phyloP scores from a whole-genome alignment of 2,888 invertebrate species.

The Chalcosyrphus nemorum region DNA sequence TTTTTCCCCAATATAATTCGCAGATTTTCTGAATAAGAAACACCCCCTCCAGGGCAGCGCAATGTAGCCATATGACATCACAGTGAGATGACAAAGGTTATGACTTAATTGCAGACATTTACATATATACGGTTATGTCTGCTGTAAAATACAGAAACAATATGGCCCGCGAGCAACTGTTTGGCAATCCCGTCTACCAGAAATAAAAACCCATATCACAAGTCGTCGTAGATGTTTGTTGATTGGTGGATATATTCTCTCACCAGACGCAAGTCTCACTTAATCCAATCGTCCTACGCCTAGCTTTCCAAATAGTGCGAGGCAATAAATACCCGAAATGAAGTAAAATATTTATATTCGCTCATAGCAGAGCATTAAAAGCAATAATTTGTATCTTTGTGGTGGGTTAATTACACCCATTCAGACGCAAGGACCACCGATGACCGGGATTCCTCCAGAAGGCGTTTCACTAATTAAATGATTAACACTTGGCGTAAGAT shows the following conservation, averaged over 20 bases:
- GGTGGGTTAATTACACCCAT: not conserved
- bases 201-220: not conserved
- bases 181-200: not conserved
- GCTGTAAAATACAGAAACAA: no score
- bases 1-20: no score
- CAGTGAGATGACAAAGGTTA: no score
- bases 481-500: not conserved
- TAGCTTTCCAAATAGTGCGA: not conserved
- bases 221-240: not conserved
- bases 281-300: not conserved
- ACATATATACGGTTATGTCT: no score
- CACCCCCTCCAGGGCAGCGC: no score
- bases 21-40: no score
- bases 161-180: not conserved
- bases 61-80: no score
- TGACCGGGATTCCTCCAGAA: not conserved
- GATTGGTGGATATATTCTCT: not conserved
- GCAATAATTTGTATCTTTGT: not conserved
- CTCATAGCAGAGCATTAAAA: not conserved
- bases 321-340: not conserved
- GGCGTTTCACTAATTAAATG: not conserved
- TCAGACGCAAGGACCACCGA: not conserved
- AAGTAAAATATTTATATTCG: not conserved
- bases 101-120: no score
- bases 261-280: not conserved